Base-by-base conservation (phyloP, 2,888 invertebrate species). In the Drosophila subsilvestris region DNA sequence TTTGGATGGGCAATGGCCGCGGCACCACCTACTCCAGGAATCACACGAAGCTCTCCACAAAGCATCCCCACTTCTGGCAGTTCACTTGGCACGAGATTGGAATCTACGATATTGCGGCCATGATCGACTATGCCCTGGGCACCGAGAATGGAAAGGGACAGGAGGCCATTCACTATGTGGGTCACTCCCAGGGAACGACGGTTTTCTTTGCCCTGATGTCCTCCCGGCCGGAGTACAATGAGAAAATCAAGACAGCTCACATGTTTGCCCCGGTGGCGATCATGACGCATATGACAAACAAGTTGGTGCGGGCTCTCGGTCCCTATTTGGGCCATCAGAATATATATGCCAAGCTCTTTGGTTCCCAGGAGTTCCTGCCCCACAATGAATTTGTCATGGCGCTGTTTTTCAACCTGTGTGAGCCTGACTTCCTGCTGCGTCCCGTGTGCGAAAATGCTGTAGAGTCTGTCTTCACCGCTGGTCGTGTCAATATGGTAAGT, bases 11-110 rank as follows among this genome's bases (percentile, higher is more conserved):
- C 9, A 91, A 90, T 76, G 86, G 74, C 0, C 85, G 91, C 10
- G 91, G 91, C 0, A 91, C 77, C 17, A 73, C 78, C 6, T 88
- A 86, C 43, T 81, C 88, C 0, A 74, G 75, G 6, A 86, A 88
- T 6, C 89, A 86, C 45, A 79, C 85, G 0, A 56, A 48, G 0
- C 50, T 57, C 2, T 81, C 83, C 1, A 29, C 78, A 6, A 53
- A 77, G 0, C 66, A 77, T 59, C 79, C 86, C 0, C 4, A 63
- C 7, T 90, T 90, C 63, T 90, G 90, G 90, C 56, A 76, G 7
- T 90, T 90, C 22, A 97, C 97, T 79, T 98, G 96, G 94, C 97
- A 98, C 87, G 97, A 99, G 91, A 96, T 98, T 93, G 97, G 96
- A 0, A 91, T 94, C 53, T 94, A 96, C 89, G 85, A 85, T 32